phyloP scores from a whole-genome alignment of 2,113 vertebrate species.

The Chaetorhynchus papuensis region DNA sequence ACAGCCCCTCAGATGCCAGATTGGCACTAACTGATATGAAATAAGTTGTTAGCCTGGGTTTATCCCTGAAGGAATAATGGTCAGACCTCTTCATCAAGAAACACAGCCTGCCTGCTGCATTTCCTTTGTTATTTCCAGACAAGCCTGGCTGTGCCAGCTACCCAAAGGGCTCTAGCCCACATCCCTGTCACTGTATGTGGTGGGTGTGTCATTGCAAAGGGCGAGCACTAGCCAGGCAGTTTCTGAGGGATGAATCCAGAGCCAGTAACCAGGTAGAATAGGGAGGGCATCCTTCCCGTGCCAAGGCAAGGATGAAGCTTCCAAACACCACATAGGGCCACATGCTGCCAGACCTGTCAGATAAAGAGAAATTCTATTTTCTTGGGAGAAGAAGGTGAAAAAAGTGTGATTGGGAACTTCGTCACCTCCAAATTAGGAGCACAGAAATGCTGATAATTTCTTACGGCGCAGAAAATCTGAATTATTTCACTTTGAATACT shows the following conservation, averaged over 20 bases:
- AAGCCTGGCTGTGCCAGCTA: neutral
- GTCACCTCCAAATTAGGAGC: neutral
- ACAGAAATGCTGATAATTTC: neutral
- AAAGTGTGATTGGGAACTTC: neutral
- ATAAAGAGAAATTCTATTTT: neutral
- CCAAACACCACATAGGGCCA: neutral
- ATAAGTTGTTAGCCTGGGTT: neutral
- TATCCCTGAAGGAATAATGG: neutral
- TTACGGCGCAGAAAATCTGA: neutral
- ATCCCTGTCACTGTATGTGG: neutral
- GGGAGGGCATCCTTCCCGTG: neutral
- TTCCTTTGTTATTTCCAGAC: neutral
- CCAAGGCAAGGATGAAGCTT: neutral
- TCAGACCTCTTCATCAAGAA: neutral
- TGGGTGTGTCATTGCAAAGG: neutral
- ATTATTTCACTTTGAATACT: neutral
- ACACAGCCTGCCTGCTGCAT: neutral
- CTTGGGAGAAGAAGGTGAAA: neutral
- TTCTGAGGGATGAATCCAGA: neutral
- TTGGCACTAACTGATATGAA: neutral
- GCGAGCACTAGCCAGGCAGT: neutral
- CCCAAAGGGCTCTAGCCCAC: neutral
- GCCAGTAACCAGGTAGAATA: fast-evolving
- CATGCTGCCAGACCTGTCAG: neutral
- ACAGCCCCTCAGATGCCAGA: neutral